These are phyloP conservation scores for Aphelenchoides avenae DNA, from an alignment of 1,140 invertebrate genomes.

Conservation along the genomic window DNA sequence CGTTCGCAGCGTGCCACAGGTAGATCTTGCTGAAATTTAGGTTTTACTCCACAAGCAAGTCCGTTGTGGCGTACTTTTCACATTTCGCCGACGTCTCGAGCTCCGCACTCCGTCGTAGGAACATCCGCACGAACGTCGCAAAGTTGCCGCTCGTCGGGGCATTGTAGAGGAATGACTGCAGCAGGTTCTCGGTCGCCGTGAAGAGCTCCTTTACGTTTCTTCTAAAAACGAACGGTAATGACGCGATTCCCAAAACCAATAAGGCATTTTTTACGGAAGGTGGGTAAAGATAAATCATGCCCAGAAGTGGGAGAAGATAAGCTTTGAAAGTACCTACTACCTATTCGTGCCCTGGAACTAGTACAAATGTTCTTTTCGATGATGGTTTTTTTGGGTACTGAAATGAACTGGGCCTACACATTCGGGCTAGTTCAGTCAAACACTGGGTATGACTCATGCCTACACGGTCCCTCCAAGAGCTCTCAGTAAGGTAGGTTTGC, in stretches of 20 bases:
- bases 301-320: too few species aligned
- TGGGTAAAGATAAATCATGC: too few species aligned
- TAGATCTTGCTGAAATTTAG: constrained; percentile 75
- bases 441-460: too few species aligned
- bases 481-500: neutral
- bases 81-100: constrained; percentile 75
- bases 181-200: constrained; percentile 73
- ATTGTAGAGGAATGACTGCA: constrained; percentile 72
- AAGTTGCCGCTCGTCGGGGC: constrained; percentile 81
- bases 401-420: too few species aligned
- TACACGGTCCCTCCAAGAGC: neutral
- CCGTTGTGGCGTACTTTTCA: constrained; percentile 70
- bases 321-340: too few species aligned
- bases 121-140: constrained; percentile 76
- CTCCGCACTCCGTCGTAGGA: constrained; percentile 73
- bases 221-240: constrained; percentile 17
- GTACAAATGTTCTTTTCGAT: too few species aligned
- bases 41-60: constrained; percentile 1
- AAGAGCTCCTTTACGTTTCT: constrained; percentile 75
- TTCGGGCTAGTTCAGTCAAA: too few species aligned
- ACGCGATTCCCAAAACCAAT: neutral
- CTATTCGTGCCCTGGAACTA: too few species aligned
- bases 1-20: constrained; percentile 90
- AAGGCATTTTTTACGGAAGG: too few species aligned
- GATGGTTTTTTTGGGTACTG: too few species aligned